Conservation (phyloP, 2,113 vertebrate species). For the Oryzias celebensis region DNA sequence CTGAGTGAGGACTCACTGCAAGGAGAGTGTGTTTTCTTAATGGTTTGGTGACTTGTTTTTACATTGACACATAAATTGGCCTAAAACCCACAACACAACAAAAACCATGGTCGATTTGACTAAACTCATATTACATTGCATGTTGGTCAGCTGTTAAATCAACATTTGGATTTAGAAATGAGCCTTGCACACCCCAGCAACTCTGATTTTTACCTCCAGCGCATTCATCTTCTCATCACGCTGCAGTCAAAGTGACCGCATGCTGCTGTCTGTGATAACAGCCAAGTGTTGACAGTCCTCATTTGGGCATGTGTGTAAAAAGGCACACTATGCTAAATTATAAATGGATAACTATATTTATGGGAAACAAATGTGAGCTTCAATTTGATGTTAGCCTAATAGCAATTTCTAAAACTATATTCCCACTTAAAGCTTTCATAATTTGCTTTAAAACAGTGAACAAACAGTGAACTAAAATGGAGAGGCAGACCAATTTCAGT, state of each 20-base stretch:
- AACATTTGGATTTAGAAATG: constrained; percentile 29
- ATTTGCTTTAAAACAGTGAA: too few relatives aligned
- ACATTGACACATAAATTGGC: constrained; percentile 26
- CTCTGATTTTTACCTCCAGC: constrained; percentile 43
- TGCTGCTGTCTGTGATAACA: constrained; percentile 59
- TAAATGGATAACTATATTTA: not conserved
- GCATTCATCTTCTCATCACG: constrained; percentile 44
- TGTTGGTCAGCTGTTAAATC: constrained; percentile 32
- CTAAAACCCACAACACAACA: constrained; percentile 19
- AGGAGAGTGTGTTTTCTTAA: not conserved
- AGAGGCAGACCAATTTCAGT: not conserved
- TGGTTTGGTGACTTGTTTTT: constrained; percentile 7
- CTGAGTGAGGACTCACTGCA: not conserved
- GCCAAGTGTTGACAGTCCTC: constrained; percentile 71
- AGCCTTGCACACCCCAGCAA: constrained; percentile 13
- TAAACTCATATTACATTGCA: not conserved
- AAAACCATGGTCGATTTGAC: constrained; percentile 10
- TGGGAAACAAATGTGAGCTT: not conserved
- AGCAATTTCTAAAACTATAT: not conserved
- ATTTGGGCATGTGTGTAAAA: constrained; percentile 76
- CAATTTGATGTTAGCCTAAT: not conserved
- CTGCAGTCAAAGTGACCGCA: constrained; percentile 37
- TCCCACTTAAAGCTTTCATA: too few relatives aligned
- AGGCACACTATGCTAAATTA: constrained; percentile 54
- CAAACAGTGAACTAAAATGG: not conserved